These are phyloP conservation scores for Carapus acus DNA, from an alignment of 2,797 vertebrate species.

Conservation along the genomic window DNA sequence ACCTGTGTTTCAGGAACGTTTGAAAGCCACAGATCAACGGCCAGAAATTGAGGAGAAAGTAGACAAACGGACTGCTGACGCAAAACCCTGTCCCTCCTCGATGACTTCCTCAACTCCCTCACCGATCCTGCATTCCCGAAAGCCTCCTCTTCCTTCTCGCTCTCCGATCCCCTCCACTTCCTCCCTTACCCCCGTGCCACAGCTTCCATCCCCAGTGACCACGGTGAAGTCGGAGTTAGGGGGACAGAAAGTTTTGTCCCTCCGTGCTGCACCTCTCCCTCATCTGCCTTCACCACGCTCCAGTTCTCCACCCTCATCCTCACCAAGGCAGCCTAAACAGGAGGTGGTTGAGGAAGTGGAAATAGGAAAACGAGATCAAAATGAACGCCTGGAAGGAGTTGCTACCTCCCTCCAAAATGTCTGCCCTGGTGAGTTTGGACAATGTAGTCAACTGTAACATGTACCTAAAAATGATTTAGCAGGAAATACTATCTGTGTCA, in stretches of 20 bases:
- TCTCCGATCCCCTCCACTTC: conserved; percentile 75
- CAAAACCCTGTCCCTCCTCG: conserved; percentile 72
- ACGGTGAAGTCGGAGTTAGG: conserved; percentile 85
- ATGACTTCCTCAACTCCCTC: conserved; percentile 66
- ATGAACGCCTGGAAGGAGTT: conserved; percentile 75
- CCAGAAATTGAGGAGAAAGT: conserved; percentile 84
- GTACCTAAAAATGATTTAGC: not conserved
- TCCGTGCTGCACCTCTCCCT: conserved; percentile 69
- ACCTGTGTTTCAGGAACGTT: conserved; percentile 77
- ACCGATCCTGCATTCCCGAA: conserved; percentile 75
- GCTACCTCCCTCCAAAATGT: conserved; percentile 74
- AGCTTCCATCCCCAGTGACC: conserved; percentile 75
- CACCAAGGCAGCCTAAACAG: conserved; percentile 83
- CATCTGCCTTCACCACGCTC: conserved; percentile 65
- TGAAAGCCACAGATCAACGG: conserved; percentile 86
- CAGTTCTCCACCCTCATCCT: conserved; percentile 74
- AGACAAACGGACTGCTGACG: conserved; percentile 76
- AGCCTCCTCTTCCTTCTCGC: conserved; percentile 69
- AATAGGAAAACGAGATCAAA: conserved; percentile 74
- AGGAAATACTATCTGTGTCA: not conserved
- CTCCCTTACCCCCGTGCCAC: conserved; percentile 77
- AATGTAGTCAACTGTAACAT: not conserved
- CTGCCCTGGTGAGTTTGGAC: conserved; percentile 78
- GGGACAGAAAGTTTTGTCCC: conserved; percentile 76
- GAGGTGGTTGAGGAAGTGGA: conserved; percentile 75